Base-by-base conservation (phyloP, 2,888 invertebrate genomes). In the Vandiemenella viatica region DNA sequence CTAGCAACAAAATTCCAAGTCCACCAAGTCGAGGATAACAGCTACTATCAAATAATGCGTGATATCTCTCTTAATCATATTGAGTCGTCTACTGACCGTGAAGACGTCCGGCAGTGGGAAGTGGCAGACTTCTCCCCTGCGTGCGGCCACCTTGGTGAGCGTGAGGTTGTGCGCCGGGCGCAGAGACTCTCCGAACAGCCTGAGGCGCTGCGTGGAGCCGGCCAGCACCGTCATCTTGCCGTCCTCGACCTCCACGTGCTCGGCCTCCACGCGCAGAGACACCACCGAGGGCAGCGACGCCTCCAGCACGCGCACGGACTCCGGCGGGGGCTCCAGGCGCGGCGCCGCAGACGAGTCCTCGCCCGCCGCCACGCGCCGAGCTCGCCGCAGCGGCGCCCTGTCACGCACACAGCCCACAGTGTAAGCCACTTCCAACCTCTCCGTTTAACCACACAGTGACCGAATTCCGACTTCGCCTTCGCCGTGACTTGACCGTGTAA, bases 161-260 rank as follows among this genome's bases (percentile, higher is more conserved):
- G 84, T 83, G 49, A 74, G 64, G 0, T 73, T 62, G 0, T 76
- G 76, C 50, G 3, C 32, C 32, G 32, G 32, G 5, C n/a, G 4
- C 20, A 90, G 69, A 2, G 82, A 80, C 7, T 65, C 66, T 1
- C 90, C 90, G 62, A 87, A 89, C n/a, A n/a, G n/a, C n/a, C n/a
- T n/a, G 23, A 90, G 60, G 44, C 88, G 77, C 38, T 90, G 61
- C 10, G 71, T 70, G 17, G 80, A 64, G 45, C 75, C 74, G 15
- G 78, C 77, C 50, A 83, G 61, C 17, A 90, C 72, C 53, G 74
- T 75, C 0, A 86, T 85, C 26, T 84, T 69, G 0, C 85, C 83
- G 47, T 70, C 62, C 0, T 67, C 70, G 7, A 58, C 60, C 41
- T 56, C 59, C 20, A 49, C 50, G 4, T 62, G 57, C 1, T 57